A percentile compares a stretch with the other conserved stretches of the same genome.
phyloP scores from a whole-genome alignment of 2,797 vertebrate species.

The Pteropus rufus region DNA sequence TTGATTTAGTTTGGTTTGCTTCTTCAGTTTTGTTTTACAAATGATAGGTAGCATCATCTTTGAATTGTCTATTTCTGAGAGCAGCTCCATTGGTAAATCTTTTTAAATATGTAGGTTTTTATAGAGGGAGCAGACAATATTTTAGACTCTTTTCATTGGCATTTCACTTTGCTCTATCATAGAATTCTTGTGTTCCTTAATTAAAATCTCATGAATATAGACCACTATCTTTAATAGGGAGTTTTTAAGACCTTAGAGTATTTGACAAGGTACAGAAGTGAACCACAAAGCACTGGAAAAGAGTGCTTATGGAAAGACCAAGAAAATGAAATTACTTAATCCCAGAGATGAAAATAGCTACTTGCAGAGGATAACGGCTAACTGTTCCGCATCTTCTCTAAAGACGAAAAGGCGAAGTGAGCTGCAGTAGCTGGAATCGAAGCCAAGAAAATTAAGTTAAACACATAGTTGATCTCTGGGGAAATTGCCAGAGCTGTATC shows the following conservation, averaged over 20 bases:
- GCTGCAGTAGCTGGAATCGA: not conserved
- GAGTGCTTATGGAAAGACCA: not conserved
- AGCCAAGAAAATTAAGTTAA: not conserved
- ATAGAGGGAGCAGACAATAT: not conserved
- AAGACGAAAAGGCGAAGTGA: not conserved
- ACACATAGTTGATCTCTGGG: not conserved
- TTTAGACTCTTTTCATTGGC: constrained; percentile 19
- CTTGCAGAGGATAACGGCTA: not conserved
- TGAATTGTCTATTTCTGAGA: constrained; percentile 29
- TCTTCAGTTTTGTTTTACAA: not conserved
- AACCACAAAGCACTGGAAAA: not conserved
- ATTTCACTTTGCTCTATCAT: not conserved
- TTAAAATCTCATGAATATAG: not conserved
- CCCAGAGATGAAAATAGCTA: not conserved
- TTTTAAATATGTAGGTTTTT: constrained; percentile 14
- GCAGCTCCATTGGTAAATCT: not conserved
- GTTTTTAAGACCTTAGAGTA: not conserved
- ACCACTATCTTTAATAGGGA: not conserved
- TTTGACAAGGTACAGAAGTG: not conserved
- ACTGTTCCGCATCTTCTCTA: not conserved
- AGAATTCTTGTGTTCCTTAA: constrained; percentile 26
- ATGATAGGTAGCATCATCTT: constrained; percentile 5
- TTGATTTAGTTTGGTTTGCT: not conserved
- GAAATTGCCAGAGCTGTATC: not conserved
- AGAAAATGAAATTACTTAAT: constrained; percentile 24